Evolutionary conservation across 1,140 invertebrate genomes (phyloP), one percentile per base, ranked within the genome.

Genomic region (Philotrypesis tridentata): DNA sequence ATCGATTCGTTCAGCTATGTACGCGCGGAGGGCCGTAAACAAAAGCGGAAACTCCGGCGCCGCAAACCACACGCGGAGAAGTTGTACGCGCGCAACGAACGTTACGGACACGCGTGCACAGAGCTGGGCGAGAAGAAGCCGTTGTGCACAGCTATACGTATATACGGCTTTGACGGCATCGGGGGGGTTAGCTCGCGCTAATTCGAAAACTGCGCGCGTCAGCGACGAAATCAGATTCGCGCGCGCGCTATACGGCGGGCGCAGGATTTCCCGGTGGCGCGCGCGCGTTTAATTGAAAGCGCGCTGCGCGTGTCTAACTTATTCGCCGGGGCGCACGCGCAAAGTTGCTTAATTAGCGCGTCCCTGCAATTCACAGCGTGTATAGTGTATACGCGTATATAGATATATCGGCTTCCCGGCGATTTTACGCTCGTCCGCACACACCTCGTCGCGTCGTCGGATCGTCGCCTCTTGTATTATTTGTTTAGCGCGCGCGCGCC

Each of bases 261-360:
- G 7, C 2, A 27, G 70, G 40, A 61, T 75, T 9, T 23, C 55
- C 31, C 43, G 25, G 43, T 31, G 60, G 48, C 14, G 6, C 1
- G 63, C 29, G 31, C n/a, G n/a, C n/a, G n/a, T n/a, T 60, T 68
- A 76, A 79, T 79, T 76, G 55, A 77, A 80, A 83, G 29, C 71
- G 72, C n/a, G n/a, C n/a, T n/a, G n/a, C n/a, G n/a, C n/a, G 29
- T 9, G 63, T 70, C 78, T 55, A 80, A 83, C 78, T 83, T 79
- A 76, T 83, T 75, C 55, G 60, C 48, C 21, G 7, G 6, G 17
- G 21, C 31, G 61, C 14, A 25, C 37, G 67, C 11, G 29, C 43
- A 85, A 87, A 87, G 86, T 87, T 87, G 40, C 72, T 82, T 87
- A 87, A 87, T 87, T 87, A 86, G 60, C 74, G 55, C 29, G 67